Conservation (phyloP, 2,888 invertebrate genomes). For the Andrena hattorfiana region DNA sequence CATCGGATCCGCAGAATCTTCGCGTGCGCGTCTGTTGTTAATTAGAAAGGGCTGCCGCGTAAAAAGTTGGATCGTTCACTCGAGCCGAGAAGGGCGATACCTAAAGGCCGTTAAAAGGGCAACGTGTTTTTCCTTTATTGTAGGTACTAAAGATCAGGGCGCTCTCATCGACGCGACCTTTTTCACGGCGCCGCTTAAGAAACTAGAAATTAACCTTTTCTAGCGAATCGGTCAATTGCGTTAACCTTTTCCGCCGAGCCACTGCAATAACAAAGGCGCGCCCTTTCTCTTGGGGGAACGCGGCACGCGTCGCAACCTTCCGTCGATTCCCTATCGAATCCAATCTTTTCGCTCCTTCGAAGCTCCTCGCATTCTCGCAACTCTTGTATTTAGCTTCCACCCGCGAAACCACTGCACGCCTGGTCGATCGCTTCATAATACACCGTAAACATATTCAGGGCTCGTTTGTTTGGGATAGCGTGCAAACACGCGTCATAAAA, state of each 20-base stretch:
- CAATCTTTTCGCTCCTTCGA: neutral
- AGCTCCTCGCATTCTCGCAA: neutral
- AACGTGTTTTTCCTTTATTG: conserved; percentile 24
- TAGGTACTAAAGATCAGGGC: neutral
- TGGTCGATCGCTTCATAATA: neutral
- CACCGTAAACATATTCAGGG: neutral
- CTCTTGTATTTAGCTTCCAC: neutral
- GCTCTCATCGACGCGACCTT: neutral
- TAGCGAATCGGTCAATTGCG: neutral
- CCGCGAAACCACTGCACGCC: neutral
- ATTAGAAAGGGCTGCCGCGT: neutral
- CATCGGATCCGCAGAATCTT: neutral
- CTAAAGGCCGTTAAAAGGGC: conserved; percentile 43
- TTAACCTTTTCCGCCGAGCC: too few relatives aligned
- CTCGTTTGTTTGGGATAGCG: conserved; percentile 7
- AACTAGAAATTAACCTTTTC: conserved; percentile 10
- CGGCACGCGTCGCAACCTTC: too few relatives aligned
- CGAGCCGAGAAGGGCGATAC: conserved; percentile 13
- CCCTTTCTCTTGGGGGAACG: too few relatives aligned
- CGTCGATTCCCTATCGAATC: neutral
- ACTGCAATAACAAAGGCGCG: too few relatives aligned
- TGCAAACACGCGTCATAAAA: conserved; percentile 30
- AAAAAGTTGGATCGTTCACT: conserved; percentile 28
- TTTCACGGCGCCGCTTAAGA: neutral
- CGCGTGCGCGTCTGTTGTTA: neutral